Percentiles rank a stretch among this genome's conserved stretches.
These are phyloP conservation scores for Tetheella fluctuosa DNA, from an alignment of 2,888 invertebrate species.

Conservation along the genomic window DNA sequence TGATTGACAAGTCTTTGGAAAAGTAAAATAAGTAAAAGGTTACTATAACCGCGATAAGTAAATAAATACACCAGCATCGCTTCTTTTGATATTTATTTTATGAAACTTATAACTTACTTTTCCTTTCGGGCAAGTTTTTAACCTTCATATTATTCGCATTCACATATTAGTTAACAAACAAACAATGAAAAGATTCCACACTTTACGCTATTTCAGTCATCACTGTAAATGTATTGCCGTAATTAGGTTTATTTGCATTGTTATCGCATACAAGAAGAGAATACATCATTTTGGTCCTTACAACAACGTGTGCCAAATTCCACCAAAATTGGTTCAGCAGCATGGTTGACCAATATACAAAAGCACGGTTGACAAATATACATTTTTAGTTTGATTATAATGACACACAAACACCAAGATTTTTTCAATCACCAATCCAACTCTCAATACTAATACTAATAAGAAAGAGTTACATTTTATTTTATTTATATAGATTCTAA, in stretches of 20 bases:
- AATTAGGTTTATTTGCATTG: constrained; percentile 7
- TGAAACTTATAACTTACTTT: background rate
- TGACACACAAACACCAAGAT: background rate
- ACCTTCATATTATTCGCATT: background rate
- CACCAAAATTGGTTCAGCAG: background rate
- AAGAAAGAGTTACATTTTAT: too few relatives aligned
- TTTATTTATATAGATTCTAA: too few relatives aligned
- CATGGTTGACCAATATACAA: constrained; percentile 17
- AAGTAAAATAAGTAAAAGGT: background rate
- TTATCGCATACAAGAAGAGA: background rate
- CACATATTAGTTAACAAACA: background rate
- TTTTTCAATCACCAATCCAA: background rate
- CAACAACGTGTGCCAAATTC: background rate
- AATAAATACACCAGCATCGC: background rate
- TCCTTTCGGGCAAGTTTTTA: too few relatives aligned
- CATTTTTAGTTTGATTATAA: too few relatives aligned
- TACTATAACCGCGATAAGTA: background rate
- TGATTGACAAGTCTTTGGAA: background rate
- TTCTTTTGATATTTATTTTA: background rate
- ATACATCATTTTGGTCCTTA: background rate
- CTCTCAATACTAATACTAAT: too few relatives aligned
- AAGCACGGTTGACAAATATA: too few relatives aligned
- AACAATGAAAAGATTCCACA: background rate
- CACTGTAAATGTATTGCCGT: background rate
- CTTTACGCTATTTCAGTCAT: background rate